Evolutionary conservation across 2,888 invertebrate species (phyloP).

Genomic region (Athripsodes cinereus): DNA sequence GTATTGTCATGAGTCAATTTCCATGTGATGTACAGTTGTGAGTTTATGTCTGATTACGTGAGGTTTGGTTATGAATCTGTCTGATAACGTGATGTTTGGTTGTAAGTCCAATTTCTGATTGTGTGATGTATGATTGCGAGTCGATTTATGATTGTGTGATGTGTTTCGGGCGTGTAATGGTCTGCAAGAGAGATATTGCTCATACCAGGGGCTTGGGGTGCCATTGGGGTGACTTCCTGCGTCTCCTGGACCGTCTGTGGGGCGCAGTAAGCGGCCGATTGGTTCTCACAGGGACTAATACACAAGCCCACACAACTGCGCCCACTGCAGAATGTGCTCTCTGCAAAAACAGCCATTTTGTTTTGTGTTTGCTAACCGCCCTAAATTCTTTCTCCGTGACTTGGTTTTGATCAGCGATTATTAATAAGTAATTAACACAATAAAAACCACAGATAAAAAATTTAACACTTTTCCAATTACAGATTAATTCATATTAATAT

Average conservation of each 20-base stretch:
- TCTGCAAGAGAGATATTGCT: not conserved
- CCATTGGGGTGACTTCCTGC: slow-evolving; percentile 1
- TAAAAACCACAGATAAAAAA: too few relatives aligned
- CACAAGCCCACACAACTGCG: slow-evolving; percentile 44
- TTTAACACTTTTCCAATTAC: too few relatives aligned
- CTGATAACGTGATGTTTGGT: too few relatives aligned
- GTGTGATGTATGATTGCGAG: too few relatives aligned
- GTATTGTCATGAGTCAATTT: too few relatives aligned
- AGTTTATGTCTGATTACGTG: too few relatives aligned
- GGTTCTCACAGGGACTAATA: slow-evolving; percentile 48
- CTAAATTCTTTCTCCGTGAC: not conserved
- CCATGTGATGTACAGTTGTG: too few relatives aligned
- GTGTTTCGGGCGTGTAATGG: not conserved
- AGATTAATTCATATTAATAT: too few relatives aligned
- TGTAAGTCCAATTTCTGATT: too few relatives aligned
- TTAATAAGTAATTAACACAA: too few relatives aligned
- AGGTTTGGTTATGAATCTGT: too few relatives aligned
- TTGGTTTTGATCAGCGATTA: too few relatives aligned
- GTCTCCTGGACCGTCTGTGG: slow-evolving; percentile 16
- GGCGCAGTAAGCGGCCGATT: slow-evolving; percentile 38
- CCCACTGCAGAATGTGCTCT: slow-evolving; percentile 36
- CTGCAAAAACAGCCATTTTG: slow-evolving; percentile 34
- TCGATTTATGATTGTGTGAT: not conserved
- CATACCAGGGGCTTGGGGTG: slow-evolving; percentile 16
- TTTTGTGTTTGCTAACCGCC: not conserved